Percentiles rank a stretch among this genome's conserved stretches.
phyloP scores from a whole-genome alignment of 2,888 invertebrate genomes.

The Flabesymbios commensalis region DNA sequence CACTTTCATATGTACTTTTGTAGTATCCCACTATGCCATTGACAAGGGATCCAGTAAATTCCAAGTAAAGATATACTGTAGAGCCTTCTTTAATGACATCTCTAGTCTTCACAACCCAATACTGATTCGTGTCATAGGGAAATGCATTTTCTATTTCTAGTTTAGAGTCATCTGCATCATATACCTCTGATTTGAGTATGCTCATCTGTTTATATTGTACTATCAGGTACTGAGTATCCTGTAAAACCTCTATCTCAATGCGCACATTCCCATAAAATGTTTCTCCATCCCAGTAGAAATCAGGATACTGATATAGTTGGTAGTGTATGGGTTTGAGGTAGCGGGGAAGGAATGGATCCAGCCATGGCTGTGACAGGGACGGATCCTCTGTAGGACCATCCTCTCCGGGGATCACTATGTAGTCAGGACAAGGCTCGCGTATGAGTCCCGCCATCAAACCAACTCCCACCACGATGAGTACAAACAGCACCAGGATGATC shows the following conservation, averaged over 20 bases:
- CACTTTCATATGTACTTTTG: conserved; percentile 68
- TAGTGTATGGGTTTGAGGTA: conserved; percentile 71
- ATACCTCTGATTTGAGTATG: conserved; percentile 62
- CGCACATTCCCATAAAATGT: conserved; percentile 67
- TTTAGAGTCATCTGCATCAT: conserved; percentile 15
- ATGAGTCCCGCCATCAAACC: conserved; percentile 3
- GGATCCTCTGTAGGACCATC: conserved; percentile 59
- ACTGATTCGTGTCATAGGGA: conserved; percentile 60
- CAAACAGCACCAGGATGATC: background rate
- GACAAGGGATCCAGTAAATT: conserved; percentile 71
- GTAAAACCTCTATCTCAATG: conserved; percentile 52
- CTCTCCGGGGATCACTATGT: conserved; percentile 46
- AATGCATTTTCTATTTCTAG: conserved; percentile 40
- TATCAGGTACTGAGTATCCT: conserved; percentile 57
- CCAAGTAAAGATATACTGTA: conserved; percentile 63
- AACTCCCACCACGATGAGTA: background rate
- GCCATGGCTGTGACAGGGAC: conserved; percentile 19
- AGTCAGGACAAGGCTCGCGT: background rate
- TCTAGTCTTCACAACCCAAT: conserved; percentile 60
- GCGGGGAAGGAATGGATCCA: conserved; percentile 66
- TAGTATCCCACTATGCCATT: conserved; percentile 76
- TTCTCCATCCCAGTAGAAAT: conserved; percentile 65
- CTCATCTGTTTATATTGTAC: conserved; percentile 70
- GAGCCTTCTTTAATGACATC: conserved; percentile 39
- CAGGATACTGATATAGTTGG: conserved; percentile 71